Evolutionary conservation across 2,888 invertebrate species (phyloP).

Genomic region (Trachelus troglodyta): DNA sequence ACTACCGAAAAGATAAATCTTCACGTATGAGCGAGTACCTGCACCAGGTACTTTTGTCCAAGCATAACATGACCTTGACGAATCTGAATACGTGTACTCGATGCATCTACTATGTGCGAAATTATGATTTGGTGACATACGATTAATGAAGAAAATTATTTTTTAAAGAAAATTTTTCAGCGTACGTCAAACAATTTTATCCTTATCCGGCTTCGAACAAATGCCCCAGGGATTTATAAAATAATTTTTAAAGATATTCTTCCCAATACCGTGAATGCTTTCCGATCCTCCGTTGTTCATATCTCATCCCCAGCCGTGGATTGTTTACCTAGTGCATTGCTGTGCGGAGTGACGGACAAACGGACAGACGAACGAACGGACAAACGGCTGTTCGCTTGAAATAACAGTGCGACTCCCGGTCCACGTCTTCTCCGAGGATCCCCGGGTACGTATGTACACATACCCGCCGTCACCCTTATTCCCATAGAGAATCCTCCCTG

Average conservation of each 20-base stretch:
- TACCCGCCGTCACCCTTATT: constrained; percentile 4
- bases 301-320: constrained; percentile 46
- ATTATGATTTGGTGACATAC: neutral
- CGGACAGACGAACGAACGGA: constrained; percentile 41
- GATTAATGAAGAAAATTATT: neutral
- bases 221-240: neutral
- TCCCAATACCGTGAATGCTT: constrained; percentile 11
- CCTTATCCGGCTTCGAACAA: neutral
- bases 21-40: neutral
- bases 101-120: neutral
- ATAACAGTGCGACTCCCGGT: constrained; percentile 51
- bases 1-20: neutral
- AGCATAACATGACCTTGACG: neutral
- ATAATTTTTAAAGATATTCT: neutral
- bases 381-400: constrained; percentile 51
- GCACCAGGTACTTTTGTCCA: neutral
- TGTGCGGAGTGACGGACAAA: constrained; percentile 45
- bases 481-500: constrained; percentile 4
- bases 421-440: constrained; percentile 17
- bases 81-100: neutral
- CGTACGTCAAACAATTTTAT: neutral
- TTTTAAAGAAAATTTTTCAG: neutral
- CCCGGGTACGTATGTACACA: neutral
- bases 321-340: constrained; percentile 56
- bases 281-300: constrained; percentile 35